These are phyloP conservation scores for Cataglyphis rosenhaueri DNA, from an alignment of 2,888 invertebrate genomes.

Conservation along the genomic window DNA sequence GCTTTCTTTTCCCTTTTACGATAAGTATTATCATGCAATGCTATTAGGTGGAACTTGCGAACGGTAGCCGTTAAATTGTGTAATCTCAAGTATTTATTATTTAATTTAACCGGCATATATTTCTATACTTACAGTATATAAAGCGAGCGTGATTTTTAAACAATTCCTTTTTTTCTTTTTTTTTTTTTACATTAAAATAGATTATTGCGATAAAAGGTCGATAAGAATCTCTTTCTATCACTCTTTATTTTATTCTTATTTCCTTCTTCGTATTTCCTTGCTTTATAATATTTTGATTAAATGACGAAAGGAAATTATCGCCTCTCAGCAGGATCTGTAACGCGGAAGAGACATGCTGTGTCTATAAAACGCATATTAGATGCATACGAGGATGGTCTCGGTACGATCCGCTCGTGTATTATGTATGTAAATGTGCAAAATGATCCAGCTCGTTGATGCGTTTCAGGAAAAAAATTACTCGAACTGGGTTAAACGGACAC, in stretches of 20 bases:
- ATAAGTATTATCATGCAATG: conserved; percentile 30
- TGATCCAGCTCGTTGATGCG: conserved; percentile 48
- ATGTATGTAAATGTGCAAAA: conserved; percentile 12
- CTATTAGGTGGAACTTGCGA: conserved; percentile 5
- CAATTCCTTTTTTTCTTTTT: neutral
- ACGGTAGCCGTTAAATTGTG: conserved; percentile 6
- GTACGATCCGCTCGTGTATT: neutral
- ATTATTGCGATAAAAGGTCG: neutral
- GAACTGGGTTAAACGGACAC: conserved; percentile 52
- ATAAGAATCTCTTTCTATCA: neutral
- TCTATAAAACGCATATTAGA: conserved; percentile 13
- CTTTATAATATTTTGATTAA: conserved; percentile 4
- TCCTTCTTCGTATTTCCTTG: conserved; percentile 12
- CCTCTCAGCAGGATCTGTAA: neutral
- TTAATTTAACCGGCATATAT: conserved; percentile 2
- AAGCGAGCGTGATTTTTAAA: neutral
- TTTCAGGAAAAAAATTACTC: conserved; percentile 42
- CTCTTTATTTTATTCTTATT: neutral
- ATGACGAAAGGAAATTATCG: neutral
- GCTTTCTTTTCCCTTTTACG: conserved; percentile 37
- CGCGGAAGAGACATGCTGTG: conserved; percentile 1
- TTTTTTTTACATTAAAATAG: neutral
- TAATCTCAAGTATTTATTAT: conserved; percentile 25
- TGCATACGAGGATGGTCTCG: neutral
- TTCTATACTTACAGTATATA: neutral